Percentiles rank a stretch among this genome's conserved stretches.
phyloP scores from a whole-genome alignment of 2,797 vertebrate genomes.

The Amphiprion clarkii region DNA sequence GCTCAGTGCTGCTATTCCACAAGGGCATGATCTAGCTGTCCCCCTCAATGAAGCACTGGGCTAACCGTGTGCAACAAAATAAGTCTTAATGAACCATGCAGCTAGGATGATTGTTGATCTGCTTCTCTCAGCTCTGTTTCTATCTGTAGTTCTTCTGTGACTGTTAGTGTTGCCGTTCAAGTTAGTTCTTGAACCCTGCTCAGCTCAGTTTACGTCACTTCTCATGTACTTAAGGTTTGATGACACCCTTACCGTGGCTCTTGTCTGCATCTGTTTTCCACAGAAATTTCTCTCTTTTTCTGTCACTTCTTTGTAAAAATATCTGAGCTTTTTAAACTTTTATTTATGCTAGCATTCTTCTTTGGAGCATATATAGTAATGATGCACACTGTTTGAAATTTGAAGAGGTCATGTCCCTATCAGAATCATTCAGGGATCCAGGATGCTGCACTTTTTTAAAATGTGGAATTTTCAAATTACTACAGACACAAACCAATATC shows the following conservation, averaged over 20 bases:
- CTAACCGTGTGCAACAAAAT: constrained; percentile 41
- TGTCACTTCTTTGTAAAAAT: constrained; percentile 18
- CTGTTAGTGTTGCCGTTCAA: constrained; percentile 25
- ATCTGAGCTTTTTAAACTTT: constrained; percentile 8
- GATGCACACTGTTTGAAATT: constrained; percentile 13
- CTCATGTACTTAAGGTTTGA: constrained; percentile 24
- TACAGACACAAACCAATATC: not conserved
- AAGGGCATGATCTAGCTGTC: constrained; percentile 63
- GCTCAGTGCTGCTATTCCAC: constrained; percentile 54
- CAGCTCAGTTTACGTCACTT: constrained; percentile 22
- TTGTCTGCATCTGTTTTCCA: constrained; percentile 9
- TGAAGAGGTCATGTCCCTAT: constrained; percentile 10
- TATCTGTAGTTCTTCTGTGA: constrained; percentile 30
- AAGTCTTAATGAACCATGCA: constrained; percentile 63
- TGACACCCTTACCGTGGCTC: constrained; percentile 23
- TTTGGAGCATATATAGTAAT: constrained; percentile 3
- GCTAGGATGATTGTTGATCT: constrained; percentile 44
- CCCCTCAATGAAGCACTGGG: constrained; percentile 48
- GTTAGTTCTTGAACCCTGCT: constrained; percentile 24
- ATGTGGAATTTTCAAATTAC: not conserved
- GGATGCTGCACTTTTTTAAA: not conserved
- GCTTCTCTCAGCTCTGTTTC: constrained; percentile 41
- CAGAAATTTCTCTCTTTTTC: constrained; percentile 4
- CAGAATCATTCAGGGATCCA: constrained; percentile 8
- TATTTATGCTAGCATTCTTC: constrained; percentile 15